These are phyloP conservation scores for Drosophila athabasca DNA, from an alignment of 1,140 invertebrate species.

Conservation along the genomic window DNA sequence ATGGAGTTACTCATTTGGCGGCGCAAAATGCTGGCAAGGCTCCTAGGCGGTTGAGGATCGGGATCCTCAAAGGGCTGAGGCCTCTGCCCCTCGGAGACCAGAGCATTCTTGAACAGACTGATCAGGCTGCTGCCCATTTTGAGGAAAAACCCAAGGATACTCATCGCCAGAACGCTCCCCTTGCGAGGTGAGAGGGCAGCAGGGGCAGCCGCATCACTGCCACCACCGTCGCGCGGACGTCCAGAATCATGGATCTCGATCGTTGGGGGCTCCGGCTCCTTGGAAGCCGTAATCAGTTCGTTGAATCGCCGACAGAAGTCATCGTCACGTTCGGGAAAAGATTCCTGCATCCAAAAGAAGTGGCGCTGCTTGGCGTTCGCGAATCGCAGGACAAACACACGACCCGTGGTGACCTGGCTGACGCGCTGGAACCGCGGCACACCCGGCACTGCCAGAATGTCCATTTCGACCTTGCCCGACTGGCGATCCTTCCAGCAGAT, in stretches of 20 bases:
- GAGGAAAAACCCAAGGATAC: no score
- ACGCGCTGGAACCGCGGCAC: conserved; percentile 98
- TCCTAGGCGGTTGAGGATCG: neutral
- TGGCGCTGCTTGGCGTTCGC: conserved; percentile 94
- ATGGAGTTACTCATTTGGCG: neutral
- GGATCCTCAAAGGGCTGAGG: neutral
- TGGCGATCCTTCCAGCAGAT: conserved; percentile 98
- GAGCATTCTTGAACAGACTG: neutral
- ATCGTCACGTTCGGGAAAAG: conserved; percentile 96
- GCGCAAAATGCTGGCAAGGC: neutral
- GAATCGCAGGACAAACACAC: conserved; percentile 97
- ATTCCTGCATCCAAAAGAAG: conserved; percentile 99
- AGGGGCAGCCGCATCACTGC: neutral
- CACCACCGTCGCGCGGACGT: neutral
- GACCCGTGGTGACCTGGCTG: conserved; percentile 96
- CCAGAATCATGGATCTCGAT: neutral
- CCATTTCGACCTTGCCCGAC: conserved; percentile 87
- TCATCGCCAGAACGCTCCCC: no score
- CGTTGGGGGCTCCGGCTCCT: conserved; percentile 72
- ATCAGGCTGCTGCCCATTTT: no score
- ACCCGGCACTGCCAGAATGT: conserved; percentile 98
- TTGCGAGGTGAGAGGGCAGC: no score
- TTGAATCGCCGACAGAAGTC: conserved; percentile 95
- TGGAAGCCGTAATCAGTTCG: conserved; percentile 88
- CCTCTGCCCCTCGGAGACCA: no score